These are phyloP conservation scores for Origma solitaria DNA, from an alignment of 2,113 vertebrate genomes.

Conservation along the genomic window DNA sequence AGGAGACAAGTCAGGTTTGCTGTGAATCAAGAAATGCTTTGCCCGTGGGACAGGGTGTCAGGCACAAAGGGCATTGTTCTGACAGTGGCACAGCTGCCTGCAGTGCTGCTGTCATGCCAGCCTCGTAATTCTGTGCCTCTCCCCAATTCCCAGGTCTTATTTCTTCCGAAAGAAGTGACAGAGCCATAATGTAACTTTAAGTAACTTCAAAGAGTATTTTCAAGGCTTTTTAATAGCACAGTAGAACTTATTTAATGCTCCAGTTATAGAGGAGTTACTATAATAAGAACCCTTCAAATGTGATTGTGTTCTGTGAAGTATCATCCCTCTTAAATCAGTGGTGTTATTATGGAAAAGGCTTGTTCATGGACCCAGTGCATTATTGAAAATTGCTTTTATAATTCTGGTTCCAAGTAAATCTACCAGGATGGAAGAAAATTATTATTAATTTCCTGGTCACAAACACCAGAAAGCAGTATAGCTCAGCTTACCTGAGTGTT, in stretches of 20 bases:
- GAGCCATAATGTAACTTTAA: not conserved
- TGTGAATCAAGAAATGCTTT: not conserved
- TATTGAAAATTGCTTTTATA: conserved; percentile 57
- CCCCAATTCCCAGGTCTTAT: not conserved
- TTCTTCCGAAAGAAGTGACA: not conserved
- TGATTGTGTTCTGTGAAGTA: conserved; percentile 43
- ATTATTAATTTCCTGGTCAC: not conserved
- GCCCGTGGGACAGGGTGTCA: rapidly evolving
- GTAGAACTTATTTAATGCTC: conserved; percentile 45
- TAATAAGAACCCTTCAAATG: conserved; percentile 51
- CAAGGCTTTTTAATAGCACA: conserved; percentile 18
- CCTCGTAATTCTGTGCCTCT: not conserved
- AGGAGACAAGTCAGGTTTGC: not conserved
- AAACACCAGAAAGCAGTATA: not conserved
- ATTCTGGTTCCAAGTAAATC: conserved; percentile 20
- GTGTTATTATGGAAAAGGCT: conserved; percentile 56
- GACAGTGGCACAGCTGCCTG: not conserved
- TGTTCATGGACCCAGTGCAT: conserved; percentile 13
- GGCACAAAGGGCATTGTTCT: rapidly evolving
- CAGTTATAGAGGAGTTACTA: conserved; percentile 23
- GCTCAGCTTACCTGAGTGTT: not conserved
- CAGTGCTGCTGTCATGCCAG: rapidly evolving
- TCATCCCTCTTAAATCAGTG: conserved; percentile 43
- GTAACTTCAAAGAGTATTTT: conserved; percentile 15
- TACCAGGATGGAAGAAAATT: not conserved